Conservation (phyloP, 1,140 invertebrate species). For the Eurosta solidaginis region DNA sequence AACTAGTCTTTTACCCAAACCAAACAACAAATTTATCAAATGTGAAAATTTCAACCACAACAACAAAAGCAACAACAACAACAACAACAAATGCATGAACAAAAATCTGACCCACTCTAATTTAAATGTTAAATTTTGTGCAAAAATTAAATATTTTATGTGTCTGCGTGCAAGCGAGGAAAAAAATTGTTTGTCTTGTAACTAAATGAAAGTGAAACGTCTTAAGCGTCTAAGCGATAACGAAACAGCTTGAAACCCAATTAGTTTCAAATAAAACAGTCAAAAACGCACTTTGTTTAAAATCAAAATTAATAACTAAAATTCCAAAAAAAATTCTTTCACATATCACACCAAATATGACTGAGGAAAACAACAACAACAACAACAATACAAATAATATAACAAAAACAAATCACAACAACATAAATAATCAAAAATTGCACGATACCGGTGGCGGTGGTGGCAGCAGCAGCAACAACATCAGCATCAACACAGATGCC, state of each 20-base stretch:
- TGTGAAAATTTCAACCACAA: too few relatives aligned
- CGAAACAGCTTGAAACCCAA: too few relatives aligned
- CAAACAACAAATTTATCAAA: too few relatives aligned
- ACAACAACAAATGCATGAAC: neutral
- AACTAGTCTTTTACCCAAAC: too few relatives aligned
- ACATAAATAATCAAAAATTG: constrained; percentile 13
- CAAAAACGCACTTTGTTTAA: too few relatives aligned
- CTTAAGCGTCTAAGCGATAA: neutral
- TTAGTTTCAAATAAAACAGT: too few relatives aligned
- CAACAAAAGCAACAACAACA: neutral
- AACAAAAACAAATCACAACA: constrained; percentile 16
- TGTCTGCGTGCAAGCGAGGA: neutral
- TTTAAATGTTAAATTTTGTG: constrained; percentile 9
- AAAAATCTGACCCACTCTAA: neutral
- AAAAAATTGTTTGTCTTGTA: neutral
- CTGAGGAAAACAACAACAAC: constrained; percentile 11
- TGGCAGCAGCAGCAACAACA: neutral
- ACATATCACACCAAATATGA: neutral
- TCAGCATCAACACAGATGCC: neutral
- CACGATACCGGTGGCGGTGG: neutral
- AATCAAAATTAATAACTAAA: too few relatives aligned
- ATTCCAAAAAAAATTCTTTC: neutral
- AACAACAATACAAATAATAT: neutral
- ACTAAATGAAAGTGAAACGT: neutral
- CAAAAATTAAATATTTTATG: constrained; percentile 1